Conservation (phyloP, 1,140 invertebrate genomes). For the Bursaphelenchus mucronatus region DNA sequence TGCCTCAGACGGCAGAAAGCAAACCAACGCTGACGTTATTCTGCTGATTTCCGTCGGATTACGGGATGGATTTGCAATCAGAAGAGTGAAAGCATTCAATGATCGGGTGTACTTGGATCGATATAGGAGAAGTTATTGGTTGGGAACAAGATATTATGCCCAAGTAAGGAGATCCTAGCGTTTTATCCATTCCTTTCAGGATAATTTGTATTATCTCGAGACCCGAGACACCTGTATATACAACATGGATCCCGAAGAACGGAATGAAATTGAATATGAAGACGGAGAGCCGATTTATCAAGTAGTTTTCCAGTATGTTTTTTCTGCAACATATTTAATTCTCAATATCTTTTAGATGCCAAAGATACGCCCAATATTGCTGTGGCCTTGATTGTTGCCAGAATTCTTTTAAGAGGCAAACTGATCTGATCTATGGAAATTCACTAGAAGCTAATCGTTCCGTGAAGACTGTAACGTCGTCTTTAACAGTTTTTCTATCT, state of each 20-base stretch:
- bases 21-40: slow-evolving; percentile 46
- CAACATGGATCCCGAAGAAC: slow-evolving; percentile 49
- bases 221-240: slow-evolving; percentile 57
- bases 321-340: slow-evolving; percentile 15
- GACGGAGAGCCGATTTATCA: slow-evolving; percentile 51
- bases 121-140: slow-evolving; percentile 55
- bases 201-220: slow-evolving; percentile 55
- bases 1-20: slow-evolving; percentile 49
- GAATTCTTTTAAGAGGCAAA: slow-evolving; percentile 13
- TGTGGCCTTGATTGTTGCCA: slow-evolving; percentile 58
- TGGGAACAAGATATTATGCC: slow-evolving; percentile 55
- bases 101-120: slow-evolving; percentile 56
- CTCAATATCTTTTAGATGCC: slow-evolving; percentile 46
- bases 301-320: slow-evolving; percentile 55
- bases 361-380: slow-evolving; percentile 57
- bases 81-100: slow-evolving; percentile 58
- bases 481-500: no score
- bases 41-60: slow-evolving; percentile 50
- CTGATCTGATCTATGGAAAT: no score
- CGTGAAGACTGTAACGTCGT: no score
- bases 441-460: no score
- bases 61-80: slow-evolving; percentile 53
- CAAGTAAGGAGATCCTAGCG: slow-evolving; percentile 28
- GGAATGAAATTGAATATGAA: slow-evolving; percentile 52
- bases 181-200: slow-evolving; percentile 33